phyloP scores from a whole-genome alignment of 2,797 vertebrate genomes.

The Malacoctenus gilli region DNA sequence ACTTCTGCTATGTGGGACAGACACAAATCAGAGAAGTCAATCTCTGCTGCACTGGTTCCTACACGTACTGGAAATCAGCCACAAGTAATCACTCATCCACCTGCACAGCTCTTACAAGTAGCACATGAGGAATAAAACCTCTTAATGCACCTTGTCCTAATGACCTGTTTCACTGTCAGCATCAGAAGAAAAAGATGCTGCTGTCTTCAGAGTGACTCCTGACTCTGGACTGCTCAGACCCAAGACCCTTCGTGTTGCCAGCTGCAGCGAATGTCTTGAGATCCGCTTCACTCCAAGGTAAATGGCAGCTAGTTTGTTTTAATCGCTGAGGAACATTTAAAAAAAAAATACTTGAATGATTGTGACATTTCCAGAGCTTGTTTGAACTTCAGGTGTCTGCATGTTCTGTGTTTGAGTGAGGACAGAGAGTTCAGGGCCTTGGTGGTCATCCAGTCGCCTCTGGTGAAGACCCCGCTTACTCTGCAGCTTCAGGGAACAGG shows the following conservation, averaged over 20 bases:
- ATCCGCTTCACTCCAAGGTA: conserved; percentile 91
- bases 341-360: too few relatives aligned
- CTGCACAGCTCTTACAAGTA: neutral
- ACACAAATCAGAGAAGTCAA: conserved; percentile 74
- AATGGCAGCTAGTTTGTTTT: too few relatives aligned
- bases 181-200: conserved; percentile 33
- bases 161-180: conserved; percentile 43
- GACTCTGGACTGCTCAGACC: conserved; percentile 80
- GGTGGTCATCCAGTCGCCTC: conserved; percentile 79
- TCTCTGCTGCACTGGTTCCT: conserved; percentile 79
- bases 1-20: conserved; percentile 84
- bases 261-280: conserved; percentile 73
- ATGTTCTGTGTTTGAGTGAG: conserved; percentile 73
- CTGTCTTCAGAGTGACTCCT: conserved; percentile 83
- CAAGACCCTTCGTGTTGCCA: conserved; percentile 32
- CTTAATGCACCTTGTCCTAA: neutral
- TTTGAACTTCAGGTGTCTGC: neutral
- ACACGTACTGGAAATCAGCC: conserved; percentile 84
- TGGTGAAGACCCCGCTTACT: conserved; percentile 81
- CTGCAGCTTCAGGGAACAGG: conserved; percentile 81
- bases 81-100: conserved; percentile 74
- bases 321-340: too few relatives aligned
- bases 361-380: too few relatives aligned
- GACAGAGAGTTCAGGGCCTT: conserved; percentile 70
- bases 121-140: neutral